Percentiles rank a stretch among this genome's conserved stretches.
phyloP scores from a whole-genome alignment of 2,888 invertebrate species.

The Proisotoma minuta region DNA sequence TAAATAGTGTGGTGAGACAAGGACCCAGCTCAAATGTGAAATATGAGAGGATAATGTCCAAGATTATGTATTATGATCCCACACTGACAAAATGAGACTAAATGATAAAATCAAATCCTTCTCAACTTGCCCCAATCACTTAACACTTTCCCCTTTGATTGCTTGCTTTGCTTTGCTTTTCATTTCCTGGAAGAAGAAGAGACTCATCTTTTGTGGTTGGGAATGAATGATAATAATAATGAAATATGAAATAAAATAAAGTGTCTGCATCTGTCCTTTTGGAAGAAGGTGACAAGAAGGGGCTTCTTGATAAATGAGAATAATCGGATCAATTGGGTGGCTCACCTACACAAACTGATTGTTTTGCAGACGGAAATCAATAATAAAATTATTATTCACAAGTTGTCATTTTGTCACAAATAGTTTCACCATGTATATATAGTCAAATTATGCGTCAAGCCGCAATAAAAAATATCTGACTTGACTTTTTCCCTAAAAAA shows the following conservation, averaged over 20 bases:
- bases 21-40: not conserved
- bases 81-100: not conserved
- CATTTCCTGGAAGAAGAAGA: not conserved
- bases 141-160: not conserved
- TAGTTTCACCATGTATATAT: not conserved
- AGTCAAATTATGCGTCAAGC: no score
- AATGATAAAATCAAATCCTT: not conserved
- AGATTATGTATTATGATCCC: not conserved
- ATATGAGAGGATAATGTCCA: not conserved
- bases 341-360: not conserved
- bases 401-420: not conserved
- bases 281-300: not conserved
- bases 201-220: not conserved
- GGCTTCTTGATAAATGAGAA: slow-evolving; percentile 27
- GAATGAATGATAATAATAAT: not conserved
- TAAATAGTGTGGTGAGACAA: no score
- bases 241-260: not conserved
- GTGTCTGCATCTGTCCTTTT: not conserved
- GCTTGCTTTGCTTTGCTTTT: not conserved
- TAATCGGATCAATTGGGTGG: slow-evolving; percentile 31
- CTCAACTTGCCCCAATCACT: no score
- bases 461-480: no score
- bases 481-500: no score
- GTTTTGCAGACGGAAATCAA: not conserved
- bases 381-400: not conserved